Evolutionary conservation across 2,888 invertebrate genomes (phyloP).

Genomic region (Sarcophaga caerulescens): DNA sequence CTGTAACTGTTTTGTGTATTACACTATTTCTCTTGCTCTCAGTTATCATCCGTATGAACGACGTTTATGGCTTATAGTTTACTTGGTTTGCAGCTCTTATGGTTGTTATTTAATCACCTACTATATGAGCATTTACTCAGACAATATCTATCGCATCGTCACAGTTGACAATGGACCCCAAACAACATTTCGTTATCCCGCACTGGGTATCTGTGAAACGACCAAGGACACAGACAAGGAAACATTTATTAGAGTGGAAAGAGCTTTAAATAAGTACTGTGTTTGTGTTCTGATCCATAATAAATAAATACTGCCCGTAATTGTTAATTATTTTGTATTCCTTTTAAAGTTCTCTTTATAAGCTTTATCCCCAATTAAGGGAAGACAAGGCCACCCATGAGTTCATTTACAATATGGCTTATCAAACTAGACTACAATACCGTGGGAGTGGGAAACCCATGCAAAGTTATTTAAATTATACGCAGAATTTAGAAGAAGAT

Average conservation of each 20-base stretch:
- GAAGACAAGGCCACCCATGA: not conserved
- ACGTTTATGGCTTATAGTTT: slow-evolving; percentile 8
- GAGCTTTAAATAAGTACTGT: slow-evolving; percentile 7
- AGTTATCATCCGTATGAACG: slow-evolving; percentile 42
- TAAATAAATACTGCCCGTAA: too few species aligned
- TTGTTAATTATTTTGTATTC: not conserved
- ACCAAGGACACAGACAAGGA: not conserved
- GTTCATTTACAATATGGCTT: not conserved
- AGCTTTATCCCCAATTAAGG: not conserved
- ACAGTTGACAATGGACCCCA: not conserved
- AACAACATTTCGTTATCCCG: slow-evolving; percentile 18
- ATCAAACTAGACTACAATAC: slow-evolving; percentile 2
- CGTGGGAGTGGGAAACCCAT: not conserved
- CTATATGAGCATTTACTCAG: slow-evolving; percentile 25
- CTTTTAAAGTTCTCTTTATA: not conserved
- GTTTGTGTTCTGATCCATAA: too few species aligned
- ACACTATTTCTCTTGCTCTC: not conserved
- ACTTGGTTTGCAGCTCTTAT: not conserved
- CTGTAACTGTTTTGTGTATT: not conserved
- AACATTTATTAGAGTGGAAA: not conserved
- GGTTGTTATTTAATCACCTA: not conserved
- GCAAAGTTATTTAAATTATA: slow-evolving; percentile 7
- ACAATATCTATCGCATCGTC: slow-evolving; percentile 33
- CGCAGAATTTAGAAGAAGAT: not conserved
- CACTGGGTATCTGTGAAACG: slow-evolving; percentile 28